A percentile compares a stretch with the other conserved stretches of the same genome.
Evolutionary conservation across 1,140 invertebrate genomes (phyloP).

Genomic region (Cotesia typhae): DNA sequence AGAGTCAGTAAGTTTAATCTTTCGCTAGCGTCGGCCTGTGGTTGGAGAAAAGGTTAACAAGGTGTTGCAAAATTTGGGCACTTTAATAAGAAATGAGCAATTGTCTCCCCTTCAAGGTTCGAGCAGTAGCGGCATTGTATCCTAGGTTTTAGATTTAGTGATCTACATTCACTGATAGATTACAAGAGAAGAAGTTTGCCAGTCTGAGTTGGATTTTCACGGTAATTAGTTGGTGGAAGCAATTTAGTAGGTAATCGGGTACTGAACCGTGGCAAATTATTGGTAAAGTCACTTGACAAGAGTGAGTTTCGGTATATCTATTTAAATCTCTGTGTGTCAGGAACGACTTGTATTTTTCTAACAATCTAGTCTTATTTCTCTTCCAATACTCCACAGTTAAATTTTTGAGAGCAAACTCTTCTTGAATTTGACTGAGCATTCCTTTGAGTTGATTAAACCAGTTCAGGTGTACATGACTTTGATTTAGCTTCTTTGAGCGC

Average conservation of each 20-base stretch:
- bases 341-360: too few species aligned
- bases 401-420: too few species aligned
- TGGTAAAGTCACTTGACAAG: neutral
- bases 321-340: neutral
- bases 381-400: too few species aligned
- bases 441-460: too few species aligned
- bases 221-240: neutral
- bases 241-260: neutral
- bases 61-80: neutral
- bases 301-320: neutral
- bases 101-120: neutral
- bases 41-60: too few species aligned
- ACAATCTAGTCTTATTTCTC: too few species aligned
- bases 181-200: neutral
- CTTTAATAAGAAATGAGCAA: neutral
- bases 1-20: too few species aligned
- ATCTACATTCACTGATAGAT: neutral
- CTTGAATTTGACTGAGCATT: too few species aligned
- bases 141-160: neutral
- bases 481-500: too few species aligned
- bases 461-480: too few species aligned
- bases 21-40: too few species aligned
- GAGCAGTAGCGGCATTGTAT: neutral
- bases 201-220: neutral
- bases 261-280: neutral